A percentile compares a stretch with the other conserved stretches of the same genome.
Evolutionary conservation across 1,140 invertebrate species (phyloP).

Genomic region (Leucophenga varia): DNA sequence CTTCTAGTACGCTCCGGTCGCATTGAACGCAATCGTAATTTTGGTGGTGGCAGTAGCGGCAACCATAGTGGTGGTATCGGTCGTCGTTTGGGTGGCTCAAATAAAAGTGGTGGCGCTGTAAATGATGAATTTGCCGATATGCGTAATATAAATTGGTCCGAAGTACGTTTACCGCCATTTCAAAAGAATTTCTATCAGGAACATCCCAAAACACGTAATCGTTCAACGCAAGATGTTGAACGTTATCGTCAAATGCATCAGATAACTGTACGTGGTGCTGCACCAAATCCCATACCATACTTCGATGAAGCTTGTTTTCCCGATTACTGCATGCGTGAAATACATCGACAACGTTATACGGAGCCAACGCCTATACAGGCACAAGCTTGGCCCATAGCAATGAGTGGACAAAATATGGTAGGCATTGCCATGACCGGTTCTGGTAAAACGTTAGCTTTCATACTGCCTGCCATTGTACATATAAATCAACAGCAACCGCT

Average conservation of each 20-base stretch:
- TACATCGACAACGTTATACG: constrained; percentile 67
- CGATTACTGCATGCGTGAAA: constrained; percentile 69
- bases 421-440: constrained; percentile 93
- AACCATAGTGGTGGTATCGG: not conserved
- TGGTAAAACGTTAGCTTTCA: constrained; percentile 82
- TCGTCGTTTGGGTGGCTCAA: constrained; percentile 15
- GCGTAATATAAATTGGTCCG: constrained; percentile 34
- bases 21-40: constrained; percentile 8
- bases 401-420: constrained; percentile 84
- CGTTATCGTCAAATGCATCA: constrained; percentile 71
- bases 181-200: constrained; percentile 93
- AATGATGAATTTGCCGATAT: constrained; percentile 25
- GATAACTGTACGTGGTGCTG: constrained; percentile 76
- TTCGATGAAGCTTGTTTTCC: constrained; percentile 84
- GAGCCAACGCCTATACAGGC: constrained; percentile 85
- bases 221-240: constrained; percentile 74
- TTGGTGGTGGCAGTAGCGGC: not conserved
- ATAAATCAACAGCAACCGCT: constrained; percentile 83
- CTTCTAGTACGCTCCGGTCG: constrained; percentile 20
- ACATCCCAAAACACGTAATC: constrained; percentile 68
- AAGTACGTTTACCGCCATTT: constrained; percentile 75
- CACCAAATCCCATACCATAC: constrained; percentile 73
- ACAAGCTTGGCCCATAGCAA: constrained; percentile 87
- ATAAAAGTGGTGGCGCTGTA: constrained; percentile 14
- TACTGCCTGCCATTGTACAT: constrained; percentile 83